Evolutionary conservation across 2,888 invertebrate species (phyloP).

Genomic region (Hydrotaea diabolus): DNA sequence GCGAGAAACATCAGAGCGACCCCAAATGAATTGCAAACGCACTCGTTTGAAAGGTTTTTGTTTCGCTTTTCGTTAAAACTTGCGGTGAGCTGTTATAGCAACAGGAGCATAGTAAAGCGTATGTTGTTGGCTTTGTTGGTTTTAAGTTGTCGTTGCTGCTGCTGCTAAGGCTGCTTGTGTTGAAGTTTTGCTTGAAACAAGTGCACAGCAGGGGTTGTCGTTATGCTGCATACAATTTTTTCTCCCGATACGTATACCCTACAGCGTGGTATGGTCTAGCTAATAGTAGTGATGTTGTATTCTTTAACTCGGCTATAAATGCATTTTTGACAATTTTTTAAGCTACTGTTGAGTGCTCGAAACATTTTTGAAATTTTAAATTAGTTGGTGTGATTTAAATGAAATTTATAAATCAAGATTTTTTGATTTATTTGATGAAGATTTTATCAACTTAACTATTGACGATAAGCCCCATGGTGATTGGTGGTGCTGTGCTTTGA

Average conservation of each 20-base stretch:
- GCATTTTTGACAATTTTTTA: too few relatives aligned
- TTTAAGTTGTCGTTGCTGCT: conserved; percentile 22
- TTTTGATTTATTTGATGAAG: too few relatives aligned
- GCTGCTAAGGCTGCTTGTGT: conserved; percentile 61
- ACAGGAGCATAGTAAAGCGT: conserved; percentile 60
- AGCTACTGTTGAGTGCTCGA: too few relatives aligned
- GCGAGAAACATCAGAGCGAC: background rate
- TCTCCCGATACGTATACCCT: background rate
- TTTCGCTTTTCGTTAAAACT: background rate
- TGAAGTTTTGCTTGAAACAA: conserved; percentile 74
- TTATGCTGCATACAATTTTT: conserved; percentile 46
- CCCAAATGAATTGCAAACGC: conserved; percentile 22
- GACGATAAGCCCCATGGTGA: too few relatives aligned
- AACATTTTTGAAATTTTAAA: too few relatives aligned
- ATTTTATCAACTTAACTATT: too few relatives aligned
- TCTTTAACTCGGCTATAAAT: too few relatives aligned
- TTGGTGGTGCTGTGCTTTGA: too few relatives aligned
- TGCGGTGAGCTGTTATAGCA: conserved; percentile 43
- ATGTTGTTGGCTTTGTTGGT: conserved; percentile 49
- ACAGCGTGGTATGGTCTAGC: background rate
- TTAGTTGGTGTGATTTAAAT: too few relatives aligned
- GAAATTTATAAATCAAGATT: too few relatives aligned
- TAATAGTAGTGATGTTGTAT: background rate
- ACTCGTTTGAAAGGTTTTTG: conserved; percentile 14
- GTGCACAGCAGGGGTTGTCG: conserved; percentile 76